Evolutionary conservation across 2,888 invertebrate genomes (phyloP).

Genomic region (Meandrusa payeni): DNA sequence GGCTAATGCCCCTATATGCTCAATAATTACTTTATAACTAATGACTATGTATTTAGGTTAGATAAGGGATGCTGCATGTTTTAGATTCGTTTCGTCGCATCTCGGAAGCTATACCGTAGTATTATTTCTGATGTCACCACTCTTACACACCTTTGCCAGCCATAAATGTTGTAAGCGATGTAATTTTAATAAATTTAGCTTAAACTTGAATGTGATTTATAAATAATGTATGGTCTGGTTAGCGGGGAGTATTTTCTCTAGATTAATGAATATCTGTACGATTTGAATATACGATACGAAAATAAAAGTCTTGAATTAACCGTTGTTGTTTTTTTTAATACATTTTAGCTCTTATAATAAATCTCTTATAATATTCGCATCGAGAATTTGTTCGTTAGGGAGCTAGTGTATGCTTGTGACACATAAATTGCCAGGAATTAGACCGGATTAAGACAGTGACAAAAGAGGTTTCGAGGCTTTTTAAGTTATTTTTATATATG

Average conservation of each 20-base stretch:
- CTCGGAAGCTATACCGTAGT: constrained; percentile 31
- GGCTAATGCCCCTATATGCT: too few species aligned
- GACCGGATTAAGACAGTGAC: too few species aligned
- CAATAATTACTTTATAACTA: constrained; percentile 16
- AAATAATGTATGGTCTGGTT: constrained; percentile 54
- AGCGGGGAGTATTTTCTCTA: constrained; percentile 62
- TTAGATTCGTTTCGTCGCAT: constrained; percentile 24
- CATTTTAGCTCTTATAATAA: too few species aligned
- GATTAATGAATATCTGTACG: constrained; percentile 56
- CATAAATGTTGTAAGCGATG: constrained; percentile 52
- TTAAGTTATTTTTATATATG: too few species aligned
- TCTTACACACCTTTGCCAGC: constrained; percentile 50
- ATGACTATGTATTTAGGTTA: constrained; percentile 19
- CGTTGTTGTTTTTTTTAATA: constrained; percentile 51
- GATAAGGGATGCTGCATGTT: constrained; percentile 16
- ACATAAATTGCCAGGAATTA: too few species aligned
- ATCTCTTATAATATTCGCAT: too few species aligned
- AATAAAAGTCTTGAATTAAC: constrained; percentile 72
- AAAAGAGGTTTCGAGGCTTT: too few species aligned
- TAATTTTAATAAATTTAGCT: constrained; percentile 47
- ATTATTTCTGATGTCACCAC: constrained; percentile 28
- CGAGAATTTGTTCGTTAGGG: too few species aligned
- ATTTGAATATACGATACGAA: constrained; percentile 61
- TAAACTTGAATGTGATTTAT: constrained; percentile 68
- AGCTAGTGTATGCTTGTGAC: too few species aligned